Evolutionary conservation across 2,888 invertebrate species (phyloP).

Genomic region (Coleophora flavipennella): DNA sequence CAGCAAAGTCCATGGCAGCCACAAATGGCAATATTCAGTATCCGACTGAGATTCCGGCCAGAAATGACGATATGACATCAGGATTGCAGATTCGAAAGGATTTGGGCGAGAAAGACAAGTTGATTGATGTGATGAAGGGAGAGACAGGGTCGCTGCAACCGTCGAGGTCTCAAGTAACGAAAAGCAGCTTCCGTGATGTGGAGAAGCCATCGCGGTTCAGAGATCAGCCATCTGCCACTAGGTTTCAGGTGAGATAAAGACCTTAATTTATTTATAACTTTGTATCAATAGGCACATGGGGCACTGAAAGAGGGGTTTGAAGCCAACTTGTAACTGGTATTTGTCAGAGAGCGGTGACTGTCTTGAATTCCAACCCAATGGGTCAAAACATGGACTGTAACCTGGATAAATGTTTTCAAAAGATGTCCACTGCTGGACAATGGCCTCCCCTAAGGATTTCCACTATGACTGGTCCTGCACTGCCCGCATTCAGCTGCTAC

Average conservation of each 20-base stretch:
- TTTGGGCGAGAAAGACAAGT: conserved; percentile 39
- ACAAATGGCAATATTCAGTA: conserved; percentile 65
- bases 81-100: conserved; percentile 53
- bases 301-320: too few species aligned
- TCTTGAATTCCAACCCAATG: too few species aligned
- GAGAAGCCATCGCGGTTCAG: conserved; percentile 76
- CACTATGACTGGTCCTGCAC: too few species aligned
- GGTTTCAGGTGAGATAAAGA: conserved; percentile 66
- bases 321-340: too few species aligned
- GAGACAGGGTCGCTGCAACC: conserved; percentile 23
- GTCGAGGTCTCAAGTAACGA: conserved; percentile 47
- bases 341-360: too few species aligned
- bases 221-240: conserved; percentile 73
- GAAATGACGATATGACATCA: conserved; percentile 45
- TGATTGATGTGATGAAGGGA: conserved; percentile 28
- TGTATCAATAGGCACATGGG: too few species aligned
- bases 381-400: too few species aligned
- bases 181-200: conserved; percentile 75
- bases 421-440: too few species aligned
- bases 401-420: too few species aligned
- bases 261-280: too few species aligned
- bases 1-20: conserved; percentile 68
- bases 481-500: too few species aligned
- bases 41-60: conserved; percentile 40
- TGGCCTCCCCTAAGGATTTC: too few species aligned